Evolutionary conservation across 2,888 invertebrate species (phyloP).

Genomic region (Drosophila multiciliata): DNA sequence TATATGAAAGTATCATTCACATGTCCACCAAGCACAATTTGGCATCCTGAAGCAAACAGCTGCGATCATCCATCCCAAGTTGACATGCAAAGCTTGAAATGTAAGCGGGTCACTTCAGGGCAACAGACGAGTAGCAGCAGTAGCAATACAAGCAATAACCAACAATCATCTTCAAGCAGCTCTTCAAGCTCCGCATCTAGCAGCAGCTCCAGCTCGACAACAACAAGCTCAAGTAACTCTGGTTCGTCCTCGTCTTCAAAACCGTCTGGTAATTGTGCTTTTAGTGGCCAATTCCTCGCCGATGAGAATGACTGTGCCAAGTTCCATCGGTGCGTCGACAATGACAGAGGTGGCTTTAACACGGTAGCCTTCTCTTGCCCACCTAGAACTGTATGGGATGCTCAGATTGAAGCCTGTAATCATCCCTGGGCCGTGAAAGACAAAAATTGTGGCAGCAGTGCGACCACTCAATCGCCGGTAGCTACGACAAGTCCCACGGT

Average conservation of each 20-base stretch:
- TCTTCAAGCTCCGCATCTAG: slow-evolving; percentile 61
- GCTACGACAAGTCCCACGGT: slow-evolving; percentile 31
- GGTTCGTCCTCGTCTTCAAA: slow-evolving; percentile 37
- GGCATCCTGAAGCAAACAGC: slow-evolving; percentile 86
- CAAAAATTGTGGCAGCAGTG: slow-evolving; percentile 66
- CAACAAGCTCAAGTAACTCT: slow-evolving; percentile 41
- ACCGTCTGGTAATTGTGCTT: slow-evolving; percentile 66
- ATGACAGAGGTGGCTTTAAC: slow-evolving; percentile 85
- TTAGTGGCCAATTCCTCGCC: slow-evolving; percentile 83
- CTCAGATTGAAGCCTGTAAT: slow-evolving; percentile 86
- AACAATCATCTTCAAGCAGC: slow-evolving; percentile 31
- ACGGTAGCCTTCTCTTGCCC: slow-evolving; percentile 86
- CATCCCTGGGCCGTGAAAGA: slow-evolving; percentile 82
- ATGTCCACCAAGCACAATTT: slow-evolving; percentile 87
- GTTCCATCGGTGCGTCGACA: slow-evolving; percentile 87
- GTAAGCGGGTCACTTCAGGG: slow-evolving; percentile 53
- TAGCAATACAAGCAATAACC: slow-evolving; percentile 25
- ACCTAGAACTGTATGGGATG: slow-evolving; percentile 87
- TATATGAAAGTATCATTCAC: slow-evolving; percentile 86
- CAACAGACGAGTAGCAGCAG: slow-evolving; percentile 25
- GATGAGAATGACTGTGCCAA: slow-evolving; percentile 86
- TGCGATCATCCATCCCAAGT: slow-evolving; percentile 85
- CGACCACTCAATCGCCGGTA: slow-evolving; percentile 42
- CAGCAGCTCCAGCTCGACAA: slow-evolving; percentile 34
- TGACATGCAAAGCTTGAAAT: slow-evolving; percentile 68